Evolutionary conservation across 2,113 vertebrate species (phyloP).

Genomic region (Onychostruthus taczanowskii): DNA sequence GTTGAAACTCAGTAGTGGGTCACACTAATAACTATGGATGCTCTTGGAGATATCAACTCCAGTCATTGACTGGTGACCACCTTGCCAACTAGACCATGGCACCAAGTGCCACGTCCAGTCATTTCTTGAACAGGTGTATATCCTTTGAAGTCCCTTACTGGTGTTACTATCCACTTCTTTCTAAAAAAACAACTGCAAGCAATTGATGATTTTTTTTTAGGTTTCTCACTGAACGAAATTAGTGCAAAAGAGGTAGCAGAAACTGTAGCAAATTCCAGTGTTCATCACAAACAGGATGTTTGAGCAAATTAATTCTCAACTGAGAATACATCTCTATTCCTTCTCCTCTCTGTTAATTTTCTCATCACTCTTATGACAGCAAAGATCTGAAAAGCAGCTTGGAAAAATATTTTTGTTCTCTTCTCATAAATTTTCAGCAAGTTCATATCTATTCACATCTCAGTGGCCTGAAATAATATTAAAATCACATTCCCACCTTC

Average conservation of each 20-base stretch:
- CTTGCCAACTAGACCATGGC: neutral
- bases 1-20: neutral
- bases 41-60: neutral
- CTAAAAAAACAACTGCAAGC: neutral
- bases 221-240: neutral
- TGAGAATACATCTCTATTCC: neutral
- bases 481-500: neutral
- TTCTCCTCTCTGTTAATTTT: neutral
- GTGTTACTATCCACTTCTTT: neutral
- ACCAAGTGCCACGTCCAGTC: neutral
- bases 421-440: neutral
- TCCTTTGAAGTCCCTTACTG: neutral
- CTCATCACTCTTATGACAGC: neutral
- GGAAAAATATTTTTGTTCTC: neutral
- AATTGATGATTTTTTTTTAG: neutral
- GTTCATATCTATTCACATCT: neutral
- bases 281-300: neutral
- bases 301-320: neutral
- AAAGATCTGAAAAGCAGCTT: neutral
- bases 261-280: neutral
- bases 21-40: neutral
- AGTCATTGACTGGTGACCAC: neutral
- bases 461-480: neutral
- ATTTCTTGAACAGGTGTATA: neutral
- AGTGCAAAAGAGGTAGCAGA: neutral